Percentiles rank a stretch among this genome's conserved stretches.
Evolutionary conservation across 2,888 invertebrate genomes (phyloP).

Genomic region (Caenorhabditis plicata): DNA sequence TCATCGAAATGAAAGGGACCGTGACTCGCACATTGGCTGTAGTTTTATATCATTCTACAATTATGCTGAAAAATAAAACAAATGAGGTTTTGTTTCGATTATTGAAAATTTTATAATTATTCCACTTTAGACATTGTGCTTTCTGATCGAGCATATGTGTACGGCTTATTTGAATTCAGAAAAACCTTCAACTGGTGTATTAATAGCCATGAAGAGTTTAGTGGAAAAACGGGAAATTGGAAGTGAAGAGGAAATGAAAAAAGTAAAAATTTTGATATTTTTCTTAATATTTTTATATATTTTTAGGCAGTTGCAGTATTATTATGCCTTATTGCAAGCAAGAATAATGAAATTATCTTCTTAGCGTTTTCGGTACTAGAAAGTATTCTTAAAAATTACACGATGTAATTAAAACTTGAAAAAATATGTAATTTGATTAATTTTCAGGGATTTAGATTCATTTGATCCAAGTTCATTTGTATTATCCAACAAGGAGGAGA

Average conservation of each 20-base stretch:
- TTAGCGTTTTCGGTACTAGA: slow-evolving; percentile 16
- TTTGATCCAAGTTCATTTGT: no score
- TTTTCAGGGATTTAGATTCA: no score
- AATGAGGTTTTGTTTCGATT: slow-evolving; percentile 6
- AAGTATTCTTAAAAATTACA: slow-evolving; percentile 2
- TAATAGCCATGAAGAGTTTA: slow-evolving; percentile 13
- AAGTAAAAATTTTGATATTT: background rate
- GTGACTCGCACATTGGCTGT: slow-evolving; percentile 15
- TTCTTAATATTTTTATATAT: background rate
- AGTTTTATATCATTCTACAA: background rate
- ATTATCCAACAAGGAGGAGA: no score
- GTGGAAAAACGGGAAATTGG: background rate
- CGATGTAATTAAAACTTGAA: background rate
- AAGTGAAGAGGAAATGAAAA: slow-evolving; percentile 4
- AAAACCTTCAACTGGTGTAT: slow-evolving; percentile 10
- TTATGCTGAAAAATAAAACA: background rate
- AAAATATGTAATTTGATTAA: no score
- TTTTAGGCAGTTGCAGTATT: slow-evolving; percentile 14
- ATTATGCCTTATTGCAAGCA: slow-evolving; percentile 12
- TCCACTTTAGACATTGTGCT: slow-evolving; percentile 6
- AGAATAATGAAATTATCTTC: slow-evolving; percentile 20
- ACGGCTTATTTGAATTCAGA: background rate
- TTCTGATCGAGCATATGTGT: slow-evolving; percentile 6
- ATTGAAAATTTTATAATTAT: background rate
- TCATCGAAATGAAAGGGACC: slow-evolving; percentile 17